Evolutionary conservation across 2,888 invertebrate species (phyloP).

Genomic region (Tridacna gigas): DNA sequence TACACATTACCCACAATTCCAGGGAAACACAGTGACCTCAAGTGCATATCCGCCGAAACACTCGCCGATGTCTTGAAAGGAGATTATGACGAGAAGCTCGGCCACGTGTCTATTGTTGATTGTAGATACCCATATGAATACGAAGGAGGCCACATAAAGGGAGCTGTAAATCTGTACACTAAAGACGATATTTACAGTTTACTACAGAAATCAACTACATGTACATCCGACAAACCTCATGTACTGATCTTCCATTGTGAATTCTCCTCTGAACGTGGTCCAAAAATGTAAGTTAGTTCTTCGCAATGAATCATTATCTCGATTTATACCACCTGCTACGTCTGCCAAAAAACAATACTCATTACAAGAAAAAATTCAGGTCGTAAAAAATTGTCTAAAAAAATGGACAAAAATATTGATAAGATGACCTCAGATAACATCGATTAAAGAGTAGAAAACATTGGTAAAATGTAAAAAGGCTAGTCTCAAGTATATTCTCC

Average conservation of each 20-base stretch:
- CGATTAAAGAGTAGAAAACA: too few species aligned
- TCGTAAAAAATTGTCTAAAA: too few species aligned
- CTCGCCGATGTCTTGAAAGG: slow-evolving; percentile 45
- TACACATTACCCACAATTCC: slow-evolving; percentile 73
- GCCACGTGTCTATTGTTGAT: slow-evolving; percentile 45
- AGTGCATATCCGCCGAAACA: slow-evolving; percentile 74
- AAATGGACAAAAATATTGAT: too few species aligned
- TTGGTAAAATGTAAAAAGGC: too few species aligned
- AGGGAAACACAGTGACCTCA: slow-evolving; percentile 78
- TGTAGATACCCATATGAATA: slow-evolving; percentile 59
- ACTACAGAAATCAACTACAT: slow-evolving; percentile 27
- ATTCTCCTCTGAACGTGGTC: slow-evolving; percentile 61
- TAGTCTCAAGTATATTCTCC: too few species aligned
- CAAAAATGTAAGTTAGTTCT: slow-evolving; percentile 60
- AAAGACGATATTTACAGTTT: slow-evolving; percentile 49
- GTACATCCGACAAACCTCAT: slow-evolving; percentile 53
- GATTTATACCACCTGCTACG: too few species aligned
- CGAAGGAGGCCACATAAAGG: slow-evolving; percentile 55
- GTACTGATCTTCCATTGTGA: slow-evolving; percentile 62
- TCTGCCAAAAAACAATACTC: too few species aligned
- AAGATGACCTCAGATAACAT: too few species aligned
- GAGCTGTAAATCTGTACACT: slow-evolving; percentile 57
- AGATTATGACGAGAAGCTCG: slow-evolving; percentile 29
- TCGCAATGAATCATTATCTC: too few species aligned
- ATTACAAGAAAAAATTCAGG: too few species aligned